These are phyloP conservation scores for Nebria brevicollis DNA, from an alignment of 2,888 invertebrate species.

Conservation along the genomic window DNA sequence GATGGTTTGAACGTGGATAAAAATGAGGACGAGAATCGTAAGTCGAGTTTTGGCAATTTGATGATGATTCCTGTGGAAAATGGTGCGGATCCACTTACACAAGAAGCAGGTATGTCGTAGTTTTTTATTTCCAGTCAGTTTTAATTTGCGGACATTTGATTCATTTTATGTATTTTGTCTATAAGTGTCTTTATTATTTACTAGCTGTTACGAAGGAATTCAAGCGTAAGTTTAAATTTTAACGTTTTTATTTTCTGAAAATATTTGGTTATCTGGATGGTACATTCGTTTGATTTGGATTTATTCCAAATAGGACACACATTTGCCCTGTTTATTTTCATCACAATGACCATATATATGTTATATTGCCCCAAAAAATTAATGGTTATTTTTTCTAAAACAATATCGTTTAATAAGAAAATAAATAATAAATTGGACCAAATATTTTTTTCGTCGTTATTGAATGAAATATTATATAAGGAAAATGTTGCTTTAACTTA, in stretches of 20 bases:
- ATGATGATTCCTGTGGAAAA: slow-evolving; percentile 61
- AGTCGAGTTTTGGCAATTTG: slow-evolving; percentile 50
- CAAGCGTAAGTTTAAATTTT: neutral
- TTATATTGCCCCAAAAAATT: too few relatives aligned
- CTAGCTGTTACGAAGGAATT: neutral
- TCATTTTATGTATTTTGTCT: slow-evolving; percentile 5
- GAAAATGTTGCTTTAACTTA: too few relatives aligned
- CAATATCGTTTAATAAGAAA: too few relatives aligned
- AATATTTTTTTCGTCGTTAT: too few relatives aligned
- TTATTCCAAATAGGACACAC: neutral
- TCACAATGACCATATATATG: too few relatives aligned
- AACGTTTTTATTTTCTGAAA: neutral
- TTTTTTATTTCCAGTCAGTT: neutral
- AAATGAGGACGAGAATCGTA: slow-evolving; percentile 49
- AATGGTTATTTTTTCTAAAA: too few relatives aligned
- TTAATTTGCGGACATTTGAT: neutral
- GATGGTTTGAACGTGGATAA: slow-evolving; percentile 50
- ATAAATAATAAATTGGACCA: too few relatives aligned
- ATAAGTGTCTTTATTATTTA: neutral
- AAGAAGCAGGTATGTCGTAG: slow-evolving; percentile 59
- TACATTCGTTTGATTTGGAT: neutral
- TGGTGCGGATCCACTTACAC: slow-evolving; percentile 63
- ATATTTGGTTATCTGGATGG: neutral
- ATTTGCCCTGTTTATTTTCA: too few relatives aligned
- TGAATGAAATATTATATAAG: too few relatives aligned